Conservation (phyloP, 2,797 vertebrate genomes). For the Australoheros facetus region DNA sequence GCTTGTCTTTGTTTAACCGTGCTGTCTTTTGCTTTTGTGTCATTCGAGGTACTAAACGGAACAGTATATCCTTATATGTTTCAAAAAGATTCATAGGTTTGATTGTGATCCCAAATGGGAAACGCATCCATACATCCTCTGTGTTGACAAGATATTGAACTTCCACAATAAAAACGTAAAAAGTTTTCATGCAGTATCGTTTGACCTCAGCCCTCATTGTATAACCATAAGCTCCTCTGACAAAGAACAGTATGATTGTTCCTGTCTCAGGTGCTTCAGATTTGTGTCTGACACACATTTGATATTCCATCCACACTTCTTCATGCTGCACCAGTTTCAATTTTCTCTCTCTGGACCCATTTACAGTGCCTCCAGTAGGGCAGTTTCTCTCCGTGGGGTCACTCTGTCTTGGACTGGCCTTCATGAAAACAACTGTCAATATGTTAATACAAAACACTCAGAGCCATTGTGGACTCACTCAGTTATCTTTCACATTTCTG, state of each 20-base stretch:
- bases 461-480: constrained; percentile 52
- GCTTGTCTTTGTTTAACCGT: not conserved
- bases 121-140: not conserved
- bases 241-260: constrained; percentile 38
- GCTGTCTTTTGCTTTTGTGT: not conserved
- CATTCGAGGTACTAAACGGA: not conserved
- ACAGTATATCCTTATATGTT: not conserved
- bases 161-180: not conserved
- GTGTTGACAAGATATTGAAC: not conserved
- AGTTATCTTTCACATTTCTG: constrained; percentile 43
- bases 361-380: constrained; percentile 79
- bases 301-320: constrained; percentile 77
- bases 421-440: constrained; percentile 78
- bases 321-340: constrained; percentile 75
- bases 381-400: constrained; percentile 77
- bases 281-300: constrained; percentile 69
- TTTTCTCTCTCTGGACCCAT: constrained; percentile 79
- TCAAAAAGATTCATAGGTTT: not conserved
- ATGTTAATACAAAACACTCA: constrained; percentile 80
- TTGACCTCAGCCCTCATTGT: not conserved
- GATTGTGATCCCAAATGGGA: not conserved
- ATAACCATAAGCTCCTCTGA: constrained; percentile 11
- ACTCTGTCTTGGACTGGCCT: constrained; percentile 67
- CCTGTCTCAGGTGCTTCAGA: constrained; percentile 41
- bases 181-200: not conserved